Conservation (phyloP, 1,140 invertebrate species). For the Caenorhabditis remanei region DNA sequence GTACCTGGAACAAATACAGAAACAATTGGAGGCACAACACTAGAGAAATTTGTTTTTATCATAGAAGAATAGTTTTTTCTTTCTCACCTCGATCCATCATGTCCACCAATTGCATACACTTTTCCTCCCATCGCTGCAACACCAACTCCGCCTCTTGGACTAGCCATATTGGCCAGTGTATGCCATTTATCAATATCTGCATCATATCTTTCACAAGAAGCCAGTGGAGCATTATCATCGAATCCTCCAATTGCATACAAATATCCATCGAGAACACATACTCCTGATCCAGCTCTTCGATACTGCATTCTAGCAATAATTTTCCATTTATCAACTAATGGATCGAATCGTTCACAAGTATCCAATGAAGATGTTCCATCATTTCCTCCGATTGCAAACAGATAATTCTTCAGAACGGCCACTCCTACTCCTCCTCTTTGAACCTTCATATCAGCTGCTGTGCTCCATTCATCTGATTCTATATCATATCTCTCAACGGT, state of each 20-base stretch:
- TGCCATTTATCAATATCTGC: slow-evolving; percentile 89
- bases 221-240: slow-evolving; percentile 90
- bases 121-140: slow-evolving; percentile 71
- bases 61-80: background rate
- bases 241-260: slow-evolving; percentile 93
- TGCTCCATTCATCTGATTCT: slow-evolving; percentile 66
- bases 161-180: slow-evolving; percentile 86
- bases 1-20: slow-evolving; percentile 72
- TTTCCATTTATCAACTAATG: slow-evolving; percentile 91
- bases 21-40: no score
- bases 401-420: slow-evolving; percentile 79
- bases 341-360: slow-evolving; percentile 85
- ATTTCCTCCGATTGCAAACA: slow-evolving; percentile 87
- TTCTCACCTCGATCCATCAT: slow-evolving; percentile 76
- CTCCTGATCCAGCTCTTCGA: slow-evolving; percentile 71
- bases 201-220: slow-evolving; percentile 86
- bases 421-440: slow-evolving; percentile 72
- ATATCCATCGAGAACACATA: slow-evolving; percentile 76
- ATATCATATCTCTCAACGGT: slow-evolving; percentile 73
- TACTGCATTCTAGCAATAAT: slow-evolving; percentile 67
- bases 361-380: slow-evolving; percentile 87
- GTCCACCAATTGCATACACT: slow-evolving; percentile 80
- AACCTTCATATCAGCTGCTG: slow-evolving; percentile 69
- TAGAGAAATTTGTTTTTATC: background rate
- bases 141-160: slow-evolving; percentile 79